Evolutionary conservation across 1,140 invertebrate species (phyloP).

Genomic region (Tetramorium simillimum): DNA sequence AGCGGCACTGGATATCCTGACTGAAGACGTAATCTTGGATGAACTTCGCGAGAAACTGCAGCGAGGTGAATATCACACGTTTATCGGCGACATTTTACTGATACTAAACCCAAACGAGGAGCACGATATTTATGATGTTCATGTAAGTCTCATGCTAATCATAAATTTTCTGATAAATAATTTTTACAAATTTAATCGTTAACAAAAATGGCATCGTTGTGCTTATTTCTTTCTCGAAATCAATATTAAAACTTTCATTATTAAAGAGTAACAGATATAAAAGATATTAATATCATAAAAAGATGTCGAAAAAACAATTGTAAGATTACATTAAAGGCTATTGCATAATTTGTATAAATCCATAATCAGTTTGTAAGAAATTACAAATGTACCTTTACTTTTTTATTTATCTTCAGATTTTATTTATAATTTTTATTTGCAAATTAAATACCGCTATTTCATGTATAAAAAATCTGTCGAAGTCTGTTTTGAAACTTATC

Average conservation of each 20-base stretch:
- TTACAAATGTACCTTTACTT: background rate
- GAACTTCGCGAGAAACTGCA: slow-evolving; percentile 90
- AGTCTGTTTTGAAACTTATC: background rate
- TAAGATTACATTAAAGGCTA: background rate
- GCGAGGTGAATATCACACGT: slow-evolving; percentile 92
- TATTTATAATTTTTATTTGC: background rate
- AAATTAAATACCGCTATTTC: background rate
- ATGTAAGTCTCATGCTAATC: slow-evolving; percentile 86
- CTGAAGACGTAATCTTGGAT: slow-evolving; percentile 92
- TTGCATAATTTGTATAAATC: background rate
- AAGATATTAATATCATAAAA: background rate
- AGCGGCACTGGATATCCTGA: slow-evolving; percentile 91
- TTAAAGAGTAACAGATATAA: background rate
- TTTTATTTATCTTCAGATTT: background rate
- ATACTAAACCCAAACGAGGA: slow-evolving; percentile 94
- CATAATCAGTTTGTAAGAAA: background rate
- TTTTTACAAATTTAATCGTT: background rate
- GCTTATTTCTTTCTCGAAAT: background rate
- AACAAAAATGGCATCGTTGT: background rate
- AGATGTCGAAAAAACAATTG: background rate
- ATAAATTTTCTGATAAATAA: background rate
- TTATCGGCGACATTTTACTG: slow-evolving; percentile 95
- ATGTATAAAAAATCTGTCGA: background rate
- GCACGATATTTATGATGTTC: slow-evolving; percentile 88
- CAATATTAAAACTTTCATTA: background rate